These are phyloP conservation scores for Hypomecis atomaria DNA, from an alignment of 2,888 invertebrate species.

Conservation along the genomic window DNA sequence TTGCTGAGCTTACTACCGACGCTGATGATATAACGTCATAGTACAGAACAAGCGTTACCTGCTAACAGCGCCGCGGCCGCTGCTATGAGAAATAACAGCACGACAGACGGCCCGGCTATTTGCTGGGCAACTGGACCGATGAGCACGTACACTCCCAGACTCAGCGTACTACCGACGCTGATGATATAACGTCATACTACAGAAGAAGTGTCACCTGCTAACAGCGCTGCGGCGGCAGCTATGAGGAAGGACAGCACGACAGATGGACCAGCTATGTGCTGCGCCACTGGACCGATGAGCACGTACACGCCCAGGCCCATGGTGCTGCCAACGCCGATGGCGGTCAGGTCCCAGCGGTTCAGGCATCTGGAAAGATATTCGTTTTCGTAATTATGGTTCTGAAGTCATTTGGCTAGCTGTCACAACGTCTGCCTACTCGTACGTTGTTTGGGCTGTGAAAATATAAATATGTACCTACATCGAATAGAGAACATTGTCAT, in stretches of 20 bases:
- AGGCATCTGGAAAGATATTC: constrained; percentile 82
- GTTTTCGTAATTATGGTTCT: background rate
- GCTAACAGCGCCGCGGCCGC: too few relatives aligned
- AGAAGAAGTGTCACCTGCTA: constrained; percentile 87
- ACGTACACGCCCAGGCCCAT: constrained; percentile 96
- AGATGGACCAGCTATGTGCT: constrained; percentile 92
- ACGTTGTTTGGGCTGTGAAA: too few relatives aligned
- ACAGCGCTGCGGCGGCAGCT: constrained; percentile 93
- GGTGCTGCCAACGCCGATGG: constrained; percentile 91
- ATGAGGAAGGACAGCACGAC: constrained; percentile 93
- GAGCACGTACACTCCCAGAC: too few relatives aligned
- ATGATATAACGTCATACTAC: too few relatives aligned
- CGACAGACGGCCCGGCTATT: too few relatives aligned
- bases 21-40: too few relatives aligned
- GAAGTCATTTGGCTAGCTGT: background rate
- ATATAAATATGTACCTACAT: background rate
- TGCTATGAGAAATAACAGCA: too few relatives aligned
- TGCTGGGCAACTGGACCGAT: too few relatives aligned
- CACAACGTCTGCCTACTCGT: too few relatives aligned
- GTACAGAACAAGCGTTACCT: too few relatives aligned
- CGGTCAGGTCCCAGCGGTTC: constrained; percentile 90
- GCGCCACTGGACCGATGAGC: constrained; percentile 91
- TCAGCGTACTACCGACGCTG: too few relatives aligned
- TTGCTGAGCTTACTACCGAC: too few relatives aligned
- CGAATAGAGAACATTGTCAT: background rate